A percentile compares a stretch with the other conserved stretches of the same genome.
Conservation (phyloP, 2,888 invertebrate genomes). For the Tiphia femorata region DNA sequence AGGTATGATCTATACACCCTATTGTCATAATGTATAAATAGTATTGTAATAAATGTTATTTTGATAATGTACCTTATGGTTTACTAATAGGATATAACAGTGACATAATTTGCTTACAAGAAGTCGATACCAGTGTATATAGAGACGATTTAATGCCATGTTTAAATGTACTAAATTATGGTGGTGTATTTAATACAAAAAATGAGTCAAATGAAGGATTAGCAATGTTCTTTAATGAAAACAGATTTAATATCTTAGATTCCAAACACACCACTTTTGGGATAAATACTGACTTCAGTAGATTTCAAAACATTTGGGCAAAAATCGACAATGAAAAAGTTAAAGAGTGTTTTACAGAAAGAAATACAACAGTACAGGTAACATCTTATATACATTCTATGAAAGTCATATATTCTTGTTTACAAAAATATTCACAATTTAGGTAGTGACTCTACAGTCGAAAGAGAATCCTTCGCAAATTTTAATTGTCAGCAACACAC, state of each 20-base stretch:
- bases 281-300: conserved; percentile 72
- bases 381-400: conserved; percentile 15
- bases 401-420: neutral
- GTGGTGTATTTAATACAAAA: conserved; percentile 79
- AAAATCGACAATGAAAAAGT: conserved; percentile 75
- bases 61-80: too few species aligned
- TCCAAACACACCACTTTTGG: conserved; percentile 74
- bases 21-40: too few species aligned
- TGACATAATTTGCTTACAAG: conserved; percentile 93
- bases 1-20: conserved; percentile 70
- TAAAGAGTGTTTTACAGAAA: conserved; percentile 73
- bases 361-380: conserved; percentile 79
- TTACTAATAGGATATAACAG: conserved; percentile 83
- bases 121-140: conserved; percentile 88
- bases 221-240: conserved; percentile 80
- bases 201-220: conserved; percentile 84
- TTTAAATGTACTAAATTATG: conserved; percentile 72
- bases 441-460: conserved; percentile 73
- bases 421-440: conserved; percentile 19
- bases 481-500: conserved; percentile 86
- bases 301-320: conserved; percentile 74
- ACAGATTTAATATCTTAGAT: conserved; percentile 78
- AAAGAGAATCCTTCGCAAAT: conserved; percentile 73
- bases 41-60: conserved; percentile 8
- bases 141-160: conserved; percentile 75